Percentiles rank a stretch among this genome's conserved stretches.
Conservation (phyloP, 2,113 vertebrate species). For the Mungos mungo region DNA sequence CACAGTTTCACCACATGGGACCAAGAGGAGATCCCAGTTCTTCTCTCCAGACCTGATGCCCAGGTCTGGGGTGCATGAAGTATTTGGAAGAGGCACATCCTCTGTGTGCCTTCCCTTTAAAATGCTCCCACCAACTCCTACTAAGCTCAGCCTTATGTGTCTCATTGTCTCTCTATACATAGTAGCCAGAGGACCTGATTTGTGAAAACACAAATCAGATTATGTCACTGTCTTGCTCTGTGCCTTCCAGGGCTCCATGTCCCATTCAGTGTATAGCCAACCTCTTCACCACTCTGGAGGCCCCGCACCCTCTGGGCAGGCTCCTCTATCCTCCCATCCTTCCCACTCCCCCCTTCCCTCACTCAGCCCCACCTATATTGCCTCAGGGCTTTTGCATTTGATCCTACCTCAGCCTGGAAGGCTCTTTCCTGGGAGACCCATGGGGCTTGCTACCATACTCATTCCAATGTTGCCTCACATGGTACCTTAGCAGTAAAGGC, state of each 20-base stretch:
- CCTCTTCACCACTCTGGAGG: neutral
- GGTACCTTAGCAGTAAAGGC: neutral
- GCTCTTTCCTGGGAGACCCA: too few relatives aligned
- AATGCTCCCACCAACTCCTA: neutral
- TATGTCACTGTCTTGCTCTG: neutral
- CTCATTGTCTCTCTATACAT: neutral
- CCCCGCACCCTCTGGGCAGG: neutral
- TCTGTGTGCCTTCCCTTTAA: neutral
- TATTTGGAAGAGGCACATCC: neutral
- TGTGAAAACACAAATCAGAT: neutral
- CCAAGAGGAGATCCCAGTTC: neutral
- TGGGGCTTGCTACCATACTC: neutral
- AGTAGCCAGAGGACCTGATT: neutral
- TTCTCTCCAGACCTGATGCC: neutral
- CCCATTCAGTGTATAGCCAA: neutral
- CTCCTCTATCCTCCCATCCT: neutral
- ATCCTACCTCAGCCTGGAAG: neutral
- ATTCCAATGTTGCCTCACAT: neutral
- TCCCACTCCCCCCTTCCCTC: neutral
- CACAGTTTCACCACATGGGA: neutral
- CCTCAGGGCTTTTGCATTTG: neutral
- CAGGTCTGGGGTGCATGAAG: neutral
- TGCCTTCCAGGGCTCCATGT: neutral
- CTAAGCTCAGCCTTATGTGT: neutral
- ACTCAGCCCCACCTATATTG: neutral